Evolutionary conservation across 2,797 vertebrate genomes (phyloP), one percentile per base, ranked within the genome.

Genomic region (Centroberyx gerrardi): DNA sequence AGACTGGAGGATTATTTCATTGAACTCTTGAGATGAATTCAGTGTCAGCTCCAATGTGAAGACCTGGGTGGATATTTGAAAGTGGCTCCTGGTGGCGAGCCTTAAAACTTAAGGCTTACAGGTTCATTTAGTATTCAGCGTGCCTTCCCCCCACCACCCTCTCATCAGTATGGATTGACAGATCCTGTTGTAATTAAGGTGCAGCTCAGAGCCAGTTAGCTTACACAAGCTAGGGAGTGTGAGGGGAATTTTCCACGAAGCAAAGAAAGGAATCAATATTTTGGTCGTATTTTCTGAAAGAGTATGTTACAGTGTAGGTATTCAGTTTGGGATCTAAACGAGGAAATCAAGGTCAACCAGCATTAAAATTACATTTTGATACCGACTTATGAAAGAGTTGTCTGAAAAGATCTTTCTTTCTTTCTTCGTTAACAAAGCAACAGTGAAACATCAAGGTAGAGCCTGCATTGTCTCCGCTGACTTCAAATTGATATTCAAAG

Each of bases 161-260:
- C 29, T 53, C 36, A 27, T 64, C 64, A 54, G 38, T 13, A 63
- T 60, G 5, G 46, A 40, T 9, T 61, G 18, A 68, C 29, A 2
- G 46, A 71, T 54, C 18, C 22, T 29, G 40, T 83, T 81, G 22
- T 60, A 68, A 81, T 76, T 59, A 76, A 65, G 8, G 48, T 38
- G 55, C 62, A 40, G 69, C 44, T 78, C 36, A 59, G 28, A 51
- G 38, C 28, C 31, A 36, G 33, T 55, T 62, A 78, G 62, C 28
- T 55, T 49, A 53, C 15, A 67, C 9, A 54, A 54, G 51, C 28
- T 1, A 51, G 5, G 27, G 40, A 70, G 59, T 5, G 0, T 42
- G 15, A 62, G 33, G n/a, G 62, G 53, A n/a, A 62, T 27, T 55
- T 59, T 64, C 44, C 12, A 18, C 44, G 51, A 59, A 46, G 10